Evolutionary conservation across 30 jellyfish, hydroid and myxozoan genomes (phyloP).

Genomic region (Chrysaora quinquecirrha): DNA sequence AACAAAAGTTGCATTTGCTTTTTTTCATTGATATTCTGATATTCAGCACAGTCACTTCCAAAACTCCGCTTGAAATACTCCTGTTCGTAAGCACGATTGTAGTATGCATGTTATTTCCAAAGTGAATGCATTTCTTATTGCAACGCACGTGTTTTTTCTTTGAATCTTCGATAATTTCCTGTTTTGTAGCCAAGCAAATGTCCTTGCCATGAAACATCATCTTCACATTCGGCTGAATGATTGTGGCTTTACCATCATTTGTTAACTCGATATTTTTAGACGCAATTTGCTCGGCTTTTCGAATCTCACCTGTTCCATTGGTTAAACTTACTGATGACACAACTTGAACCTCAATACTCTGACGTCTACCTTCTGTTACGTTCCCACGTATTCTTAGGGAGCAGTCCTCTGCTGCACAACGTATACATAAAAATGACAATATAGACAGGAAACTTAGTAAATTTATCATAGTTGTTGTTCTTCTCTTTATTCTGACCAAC

Average conservation of each 20-base stretch:
- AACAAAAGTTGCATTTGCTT: conserved; percentile 18
- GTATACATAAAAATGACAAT: too few relatives aligned
- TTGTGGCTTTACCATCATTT: conserved; percentile 1
- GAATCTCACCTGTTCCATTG: too few relatives aligned
- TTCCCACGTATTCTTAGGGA: too few relatives aligned
- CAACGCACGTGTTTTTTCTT: not conserved
- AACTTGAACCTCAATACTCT: too few relatives aligned
- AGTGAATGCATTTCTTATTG: not conserved
- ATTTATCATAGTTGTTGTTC: too few relatives aligned
- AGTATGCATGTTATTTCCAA: not conserved
- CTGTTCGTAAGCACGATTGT: not conserved
- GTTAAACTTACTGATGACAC: too few relatives aligned
- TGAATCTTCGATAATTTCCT: not conserved
- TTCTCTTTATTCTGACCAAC: too few relatives aligned
- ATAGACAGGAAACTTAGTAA: too few relatives aligned
- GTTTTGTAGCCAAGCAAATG: conserved; percentile 10
- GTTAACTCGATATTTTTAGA: too few relatives aligned
- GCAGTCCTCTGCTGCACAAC: too few relatives aligned
- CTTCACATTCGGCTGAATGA: not conserved
- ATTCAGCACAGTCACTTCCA: not conserved
- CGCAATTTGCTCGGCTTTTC: too few relatives aligned
- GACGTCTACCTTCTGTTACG: too few relatives aligned
- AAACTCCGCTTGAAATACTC: not conserved
- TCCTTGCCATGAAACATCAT: not conserved
- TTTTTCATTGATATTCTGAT: not conserved